Base-by-base conservation (phyloP, 2,888 invertebrate species). In the Unio delphinus region DNA sequence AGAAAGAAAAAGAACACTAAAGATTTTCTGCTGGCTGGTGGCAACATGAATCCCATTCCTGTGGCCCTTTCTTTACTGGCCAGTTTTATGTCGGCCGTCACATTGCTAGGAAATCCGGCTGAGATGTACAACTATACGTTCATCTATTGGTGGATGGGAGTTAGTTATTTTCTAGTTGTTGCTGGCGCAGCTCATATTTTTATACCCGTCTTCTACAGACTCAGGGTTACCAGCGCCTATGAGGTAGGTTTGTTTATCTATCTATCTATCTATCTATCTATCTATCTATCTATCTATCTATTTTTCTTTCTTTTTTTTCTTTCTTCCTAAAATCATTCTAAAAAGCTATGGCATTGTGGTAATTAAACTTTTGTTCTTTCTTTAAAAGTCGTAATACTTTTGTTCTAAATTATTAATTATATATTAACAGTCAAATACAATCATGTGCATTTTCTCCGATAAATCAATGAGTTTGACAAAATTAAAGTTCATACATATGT, bases 61-160 rank as follows among this genome's bases (percentile, higher is more conserved):
- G 88, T 89, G 23, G 80, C 88, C 0, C 74, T 89, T 73, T 89
- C 89, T n/a, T 77, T 89, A 61, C 78, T 89, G 56, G 89, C 89
- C 54, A 87, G 86, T 74, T 89, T 89, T 76, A 89, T 89, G 89
- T 88, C 88, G 34, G 89, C 89, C 69, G 87, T 89, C 55, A 89
- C 89, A 8, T 72, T 89, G 63, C 83, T 89, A 17, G 89, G 89
- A 8, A 86, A 84, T 7, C 88, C 89, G 28, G 84, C 86, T 7
- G 89, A 89, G 77, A 86, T 88, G 79, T 89, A 89, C 76, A 81
- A 81, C 69, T 88, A 83, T 68, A 87, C 87, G 15, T 86, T 88
- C n/a, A 86, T 87, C 83, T 89, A 88, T 69, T 78, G 76, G 73
- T 83, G 83, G 75, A 87, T 88, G 26, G 83, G 84, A 1, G 55